Percentiles rank a stretch among this genome's conserved stretches.
phyloP scores from a whole-genome alignment of 2,888 invertebrate genomes.

The Netelia inedita region DNA sequence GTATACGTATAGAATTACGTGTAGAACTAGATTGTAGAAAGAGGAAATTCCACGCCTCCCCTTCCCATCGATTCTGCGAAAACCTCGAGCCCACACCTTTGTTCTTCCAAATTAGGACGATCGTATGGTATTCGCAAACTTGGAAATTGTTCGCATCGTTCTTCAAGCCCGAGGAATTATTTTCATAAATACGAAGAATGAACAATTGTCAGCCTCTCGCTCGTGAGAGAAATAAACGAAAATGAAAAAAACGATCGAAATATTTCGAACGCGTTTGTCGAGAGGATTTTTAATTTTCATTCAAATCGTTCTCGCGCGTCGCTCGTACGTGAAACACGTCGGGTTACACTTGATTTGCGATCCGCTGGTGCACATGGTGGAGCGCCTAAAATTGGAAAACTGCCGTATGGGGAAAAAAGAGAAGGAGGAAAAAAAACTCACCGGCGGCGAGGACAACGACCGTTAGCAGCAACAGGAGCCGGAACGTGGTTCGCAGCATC shows the following conservation, averaged over 20 bases:
- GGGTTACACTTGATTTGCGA: neutral
- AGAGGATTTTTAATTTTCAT: neutral
- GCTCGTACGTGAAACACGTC: neutral
- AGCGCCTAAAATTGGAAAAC: no score
- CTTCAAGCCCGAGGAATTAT: no score
- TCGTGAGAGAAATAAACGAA: neutral
- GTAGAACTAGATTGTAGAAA: no score
- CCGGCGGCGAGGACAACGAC: slow-evolving; percentile 69
- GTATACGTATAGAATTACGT: neutral
- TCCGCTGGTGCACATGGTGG: neutral
- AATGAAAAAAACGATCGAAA: neutral
- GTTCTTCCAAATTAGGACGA: no score
- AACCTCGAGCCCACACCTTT: no score
- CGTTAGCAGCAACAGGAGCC: slow-evolving; percentile 72
- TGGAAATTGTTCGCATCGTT: no score
- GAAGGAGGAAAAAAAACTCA: slow-evolving; percentile 61
- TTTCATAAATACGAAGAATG: no score
- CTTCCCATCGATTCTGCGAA: neutral
- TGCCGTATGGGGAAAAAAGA: no score
- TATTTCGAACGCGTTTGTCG: neutral
- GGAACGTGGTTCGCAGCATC: slow-evolving; percentile 57
- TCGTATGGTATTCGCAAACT: no score
- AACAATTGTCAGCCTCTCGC: neutral
- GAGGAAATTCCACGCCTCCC: neutral
- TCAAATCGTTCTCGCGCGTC: neutral